Percentiles rank a stretch among this genome's conserved stretches.
These are phyloP conservation scores for Spodoptera frugiperda DNA, from an alignment of 1,140 invertebrate genomes.

Conservation along the genomic window DNA sequence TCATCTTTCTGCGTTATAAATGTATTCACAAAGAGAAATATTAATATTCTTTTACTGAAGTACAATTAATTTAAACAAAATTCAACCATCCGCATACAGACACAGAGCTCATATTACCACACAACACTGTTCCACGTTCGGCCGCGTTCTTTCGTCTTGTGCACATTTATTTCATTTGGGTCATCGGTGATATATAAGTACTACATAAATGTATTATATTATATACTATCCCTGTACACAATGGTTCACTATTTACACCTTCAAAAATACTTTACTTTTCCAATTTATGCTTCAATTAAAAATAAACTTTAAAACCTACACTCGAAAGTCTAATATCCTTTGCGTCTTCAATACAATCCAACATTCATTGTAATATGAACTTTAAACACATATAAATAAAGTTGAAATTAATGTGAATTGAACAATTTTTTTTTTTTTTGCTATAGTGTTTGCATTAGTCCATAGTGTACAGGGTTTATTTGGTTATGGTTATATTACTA, in stretches of 20 bases:
- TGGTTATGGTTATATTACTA: slow-evolving; percentile 34
- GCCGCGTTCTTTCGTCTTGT: slow-evolving; percentile 69
- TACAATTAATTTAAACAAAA: background rate
- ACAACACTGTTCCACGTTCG: background rate
- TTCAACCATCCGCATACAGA: background rate
- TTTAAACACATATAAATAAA: too few relatives aligned
- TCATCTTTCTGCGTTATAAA: too few relatives aligned
- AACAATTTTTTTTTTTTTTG: too few relatives aligned
- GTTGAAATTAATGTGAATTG: too few relatives aligned
- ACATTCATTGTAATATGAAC: too few relatives aligned
- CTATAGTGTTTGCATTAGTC: background rate
- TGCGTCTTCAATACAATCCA: too few relatives aligned
- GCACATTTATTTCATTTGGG: slow-evolving; percentile 71
- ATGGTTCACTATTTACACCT: background rate
- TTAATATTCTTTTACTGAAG: too few relatives aligned
- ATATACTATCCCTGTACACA: slow-evolving; percentile 13
- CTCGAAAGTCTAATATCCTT: too few relatives aligned
- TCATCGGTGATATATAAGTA: slow-evolving; percentile 62
- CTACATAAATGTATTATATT: slow-evolving; percentile 50
- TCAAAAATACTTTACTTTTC: background rate
- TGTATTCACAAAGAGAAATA: too few relatives aligned
- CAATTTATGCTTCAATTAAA: too few relatives aligned
- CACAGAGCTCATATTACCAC: slow-evolving; percentile 8
- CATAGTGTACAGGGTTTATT: slow-evolving; percentile 30
- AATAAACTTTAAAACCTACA: too few relatives aligned